Conservation (phyloP, 2,113 vertebrate species). For the Piprites chloris region DNA sequence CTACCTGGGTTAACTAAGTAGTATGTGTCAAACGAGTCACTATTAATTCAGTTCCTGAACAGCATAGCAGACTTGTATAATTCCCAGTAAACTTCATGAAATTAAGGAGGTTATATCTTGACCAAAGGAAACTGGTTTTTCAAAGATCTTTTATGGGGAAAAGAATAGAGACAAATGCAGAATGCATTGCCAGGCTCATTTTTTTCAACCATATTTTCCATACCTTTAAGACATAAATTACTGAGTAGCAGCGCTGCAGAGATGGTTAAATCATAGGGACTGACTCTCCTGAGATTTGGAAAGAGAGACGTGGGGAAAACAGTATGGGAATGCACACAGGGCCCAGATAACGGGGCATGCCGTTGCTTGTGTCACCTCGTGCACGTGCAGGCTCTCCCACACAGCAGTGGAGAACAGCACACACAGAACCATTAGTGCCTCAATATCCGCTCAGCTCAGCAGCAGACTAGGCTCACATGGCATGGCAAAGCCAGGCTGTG, state of each 20-base stretch:
- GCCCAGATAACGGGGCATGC: neutral
- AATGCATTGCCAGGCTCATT: neutral
- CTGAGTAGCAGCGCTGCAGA: neutral
- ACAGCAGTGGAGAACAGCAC: accelerated
- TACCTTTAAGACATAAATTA: neutral
- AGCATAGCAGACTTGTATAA: neutral
- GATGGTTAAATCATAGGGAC: neutral
- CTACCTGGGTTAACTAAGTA: slow-evolving; percentile 66
- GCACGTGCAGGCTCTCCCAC: neutral
- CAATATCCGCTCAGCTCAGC: neutral
- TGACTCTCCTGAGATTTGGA: neutral
- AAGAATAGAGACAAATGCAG: neutral
- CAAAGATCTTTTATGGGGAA: neutral
- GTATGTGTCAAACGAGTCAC: slow-evolving; percentile 60
- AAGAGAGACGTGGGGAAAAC: accelerated
- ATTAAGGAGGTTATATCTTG: neutral
- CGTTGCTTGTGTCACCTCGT: accelerated
- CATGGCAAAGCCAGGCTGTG: neutral
- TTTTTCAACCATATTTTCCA: neutral
- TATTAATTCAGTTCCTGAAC: slow-evolving; percentile 42
- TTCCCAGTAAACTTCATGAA: neutral
- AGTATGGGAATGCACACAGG: accelerated
- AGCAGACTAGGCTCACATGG: neutral
- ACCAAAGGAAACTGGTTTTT: neutral
- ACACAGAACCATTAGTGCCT: neutral